These are phyloP conservation scores for Scytalopus superciliaris DNA, from an alignment of 2,113 vertebrate species.

Conservation along the genomic window DNA sequence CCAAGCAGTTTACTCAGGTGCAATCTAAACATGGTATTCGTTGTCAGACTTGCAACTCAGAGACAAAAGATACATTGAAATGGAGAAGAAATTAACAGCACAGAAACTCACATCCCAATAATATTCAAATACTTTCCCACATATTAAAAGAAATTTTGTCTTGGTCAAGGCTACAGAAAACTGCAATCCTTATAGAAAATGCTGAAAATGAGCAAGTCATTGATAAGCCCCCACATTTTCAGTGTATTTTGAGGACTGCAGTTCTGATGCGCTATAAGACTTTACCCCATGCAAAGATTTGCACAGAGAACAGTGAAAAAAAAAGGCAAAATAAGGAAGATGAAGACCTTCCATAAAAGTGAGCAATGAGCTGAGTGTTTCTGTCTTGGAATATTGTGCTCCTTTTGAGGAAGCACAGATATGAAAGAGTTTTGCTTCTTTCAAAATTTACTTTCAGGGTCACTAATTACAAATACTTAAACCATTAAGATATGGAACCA, in stretches of 20 bases:
- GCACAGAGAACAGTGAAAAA: background rate
- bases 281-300: rapidly evolving
- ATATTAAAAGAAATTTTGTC: background rate
- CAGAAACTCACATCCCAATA: background rate
- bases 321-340: background rate
- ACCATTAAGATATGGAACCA: background rate
- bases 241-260: background rate
- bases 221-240: background rate
- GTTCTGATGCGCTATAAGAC: background rate
- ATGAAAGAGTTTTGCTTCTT: background rate
- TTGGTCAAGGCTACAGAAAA: background rate
- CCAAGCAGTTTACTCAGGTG: background rate
- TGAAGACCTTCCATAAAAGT: background rate
- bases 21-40: background rate
- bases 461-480: background rate
- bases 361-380: background rate
- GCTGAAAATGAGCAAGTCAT: background rate
- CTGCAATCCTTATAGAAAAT: background rate
- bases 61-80: background rate
- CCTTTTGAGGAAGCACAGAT: background rate
- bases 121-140: background rate
- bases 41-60: background rate
- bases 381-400: background rate
- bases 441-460: background rate
- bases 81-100: background rate